Evolutionary conservation across 30 jellyfish, hydroid and myxozoan genomes (phyloP).

Genomic region (Nemopilema nomurai): DNA sequence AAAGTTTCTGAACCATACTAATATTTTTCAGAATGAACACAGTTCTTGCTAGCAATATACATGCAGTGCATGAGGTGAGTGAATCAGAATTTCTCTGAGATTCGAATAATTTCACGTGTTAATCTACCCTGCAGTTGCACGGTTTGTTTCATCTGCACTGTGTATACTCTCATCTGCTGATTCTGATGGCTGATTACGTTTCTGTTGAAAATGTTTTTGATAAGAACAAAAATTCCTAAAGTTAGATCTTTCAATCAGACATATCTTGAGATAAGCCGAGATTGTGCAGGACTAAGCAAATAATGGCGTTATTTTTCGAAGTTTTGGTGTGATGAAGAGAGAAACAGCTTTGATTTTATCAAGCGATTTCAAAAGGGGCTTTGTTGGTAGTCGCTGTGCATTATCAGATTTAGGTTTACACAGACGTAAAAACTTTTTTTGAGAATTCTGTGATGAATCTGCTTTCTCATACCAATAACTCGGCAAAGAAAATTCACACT

Average conservation of each 20-base stretch:
- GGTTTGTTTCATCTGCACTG: background rate
- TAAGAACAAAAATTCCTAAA: background rate
- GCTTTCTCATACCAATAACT: too few species aligned
- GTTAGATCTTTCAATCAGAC: background rate
- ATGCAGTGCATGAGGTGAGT: constrained; percentile 15
- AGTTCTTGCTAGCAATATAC: constrained; percentile 3
- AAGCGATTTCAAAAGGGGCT: too few species aligned
- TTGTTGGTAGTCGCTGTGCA: too few species aligned
- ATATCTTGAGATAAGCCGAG: background rate
- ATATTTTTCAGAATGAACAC: constrained; percentile 1
- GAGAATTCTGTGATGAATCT: too few species aligned
- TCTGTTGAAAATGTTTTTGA: too few species aligned
- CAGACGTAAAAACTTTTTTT: too few species aligned
- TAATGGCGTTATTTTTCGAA: background rate
- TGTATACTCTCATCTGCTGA: background rate
- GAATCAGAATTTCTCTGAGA: background rate
- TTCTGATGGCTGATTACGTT: background rate
- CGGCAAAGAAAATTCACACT: too few species aligned
- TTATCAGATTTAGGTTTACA: too few species aligned
- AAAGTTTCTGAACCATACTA: background rate
- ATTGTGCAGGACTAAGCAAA: background rate
- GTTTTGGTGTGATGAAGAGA: background rate
- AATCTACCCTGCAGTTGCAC: background rate
- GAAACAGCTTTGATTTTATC: background rate
- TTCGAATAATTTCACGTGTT: background rate